phyloP scores from a whole-genome alignment of 2,797 vertebrate species.

The Sandelia bainsii region DNA sequence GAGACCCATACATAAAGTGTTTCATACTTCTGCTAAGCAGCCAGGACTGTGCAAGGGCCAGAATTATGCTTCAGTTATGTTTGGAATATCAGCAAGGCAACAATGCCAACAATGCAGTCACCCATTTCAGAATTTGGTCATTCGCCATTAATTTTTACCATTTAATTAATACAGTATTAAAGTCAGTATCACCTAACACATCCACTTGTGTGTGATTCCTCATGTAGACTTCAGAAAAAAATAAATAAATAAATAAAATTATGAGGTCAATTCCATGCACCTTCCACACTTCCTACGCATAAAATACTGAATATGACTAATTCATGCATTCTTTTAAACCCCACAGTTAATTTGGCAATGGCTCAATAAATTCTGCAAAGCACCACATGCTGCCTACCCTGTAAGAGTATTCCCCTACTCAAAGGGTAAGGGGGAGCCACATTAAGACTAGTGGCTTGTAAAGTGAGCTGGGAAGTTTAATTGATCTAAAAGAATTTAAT shows the following conservation, averaged over 20 bases:
- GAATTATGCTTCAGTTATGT: constrained; percentile 39
- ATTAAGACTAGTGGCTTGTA: constrained; percentile 86
- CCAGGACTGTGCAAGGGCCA: constrained; percentile 48
- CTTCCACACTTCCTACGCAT: constrained; percentile 49
- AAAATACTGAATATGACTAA: constrained; percentile 73
- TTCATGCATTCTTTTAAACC: constrained; percentile 63
- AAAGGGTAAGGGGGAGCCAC: constrained; percentile 58
- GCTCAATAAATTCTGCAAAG: constrained; percentile 75
- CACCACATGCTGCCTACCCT: constrained; percentile 50
- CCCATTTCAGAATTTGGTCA: background rate
- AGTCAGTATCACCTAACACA: constrained; percentile 16
- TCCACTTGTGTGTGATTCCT: constrained; percentile 12
- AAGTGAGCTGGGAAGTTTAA: constrained; percentile 88
- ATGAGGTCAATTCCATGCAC: constrained; percentile 35
- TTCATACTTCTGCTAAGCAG: constrained; percentile 47
- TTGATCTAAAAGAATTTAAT: constrained; percentile 90
- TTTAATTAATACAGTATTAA: background rate
- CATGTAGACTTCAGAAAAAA: background rate
- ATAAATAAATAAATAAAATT: constrained; percentile 1
- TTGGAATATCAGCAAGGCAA: background rate
- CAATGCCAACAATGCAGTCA: background rate
- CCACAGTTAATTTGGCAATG: constrained; percentile 70
- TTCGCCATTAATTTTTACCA: background rate
- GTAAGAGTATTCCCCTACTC: constrained; percentile 72
- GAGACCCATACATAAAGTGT: constrained; percentile 43